phyloP scores from a whole-genome alignment of 92 coral and sea anemone species.

The Porites cylindrica region DNA sequence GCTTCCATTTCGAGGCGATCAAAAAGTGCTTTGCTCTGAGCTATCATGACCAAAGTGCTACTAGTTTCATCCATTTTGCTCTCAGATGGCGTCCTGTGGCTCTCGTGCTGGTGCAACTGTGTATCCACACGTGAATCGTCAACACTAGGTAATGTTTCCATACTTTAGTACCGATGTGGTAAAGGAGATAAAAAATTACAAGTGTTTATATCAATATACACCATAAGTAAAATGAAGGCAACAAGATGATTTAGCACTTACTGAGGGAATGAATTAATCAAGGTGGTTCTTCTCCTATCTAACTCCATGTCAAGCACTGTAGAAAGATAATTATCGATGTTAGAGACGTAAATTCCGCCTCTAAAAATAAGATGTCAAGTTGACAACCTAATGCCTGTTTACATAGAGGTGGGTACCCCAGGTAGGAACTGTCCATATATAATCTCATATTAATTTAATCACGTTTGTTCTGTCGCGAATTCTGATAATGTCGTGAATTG shows the following conservation, averaged over 20 bases:
- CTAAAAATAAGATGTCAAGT: too few species aligned
- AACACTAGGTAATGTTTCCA: conserved; percentile 20
- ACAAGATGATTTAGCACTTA: background rate
- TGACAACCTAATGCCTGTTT: too few species aligned
- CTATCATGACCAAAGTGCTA: conserved; percentile 73
- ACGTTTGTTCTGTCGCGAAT: too few species aligned
- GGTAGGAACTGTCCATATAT: too few species aligned
- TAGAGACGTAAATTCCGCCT: background rate
- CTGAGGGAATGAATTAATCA: conserved; percentile 4
- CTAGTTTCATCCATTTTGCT: conserved; percentile 65
- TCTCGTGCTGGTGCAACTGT: background rate
- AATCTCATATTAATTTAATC: too few species aligned
- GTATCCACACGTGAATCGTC: conserved; percentile 1
- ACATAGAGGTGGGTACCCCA: too few species aligned
- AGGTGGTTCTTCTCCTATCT: conserved; percentile 61
- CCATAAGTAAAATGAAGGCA: background rate
- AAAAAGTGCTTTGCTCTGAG: conserved; percentile 72
- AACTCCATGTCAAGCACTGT: conserved; percentile 76
- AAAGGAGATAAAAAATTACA: background rate
- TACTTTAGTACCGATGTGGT: background rate
- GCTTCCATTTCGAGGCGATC: conserved; percentile 86
- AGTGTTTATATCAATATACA: background rate
- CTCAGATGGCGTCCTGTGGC: conserved; percentile 13
- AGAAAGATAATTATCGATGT: background rate
- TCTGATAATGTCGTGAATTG: too few species aligned